phyloP scores from a whole-genome alignment of 1,140 invertebrate species.

The Conus ventricosus region DNA sequence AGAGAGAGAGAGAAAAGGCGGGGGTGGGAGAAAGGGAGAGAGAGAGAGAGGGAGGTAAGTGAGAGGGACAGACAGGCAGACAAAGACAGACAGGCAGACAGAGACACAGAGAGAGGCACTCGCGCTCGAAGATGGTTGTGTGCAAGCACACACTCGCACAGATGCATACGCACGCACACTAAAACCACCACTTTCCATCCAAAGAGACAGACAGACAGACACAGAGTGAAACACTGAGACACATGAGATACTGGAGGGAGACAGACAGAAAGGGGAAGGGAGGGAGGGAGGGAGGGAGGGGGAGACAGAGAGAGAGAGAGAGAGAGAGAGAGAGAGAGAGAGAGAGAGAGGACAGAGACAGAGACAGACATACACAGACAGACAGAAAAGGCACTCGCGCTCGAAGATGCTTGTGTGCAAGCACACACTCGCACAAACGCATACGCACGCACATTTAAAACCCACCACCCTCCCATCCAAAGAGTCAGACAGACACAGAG shows the following conservation, averaged over 20 bases:
- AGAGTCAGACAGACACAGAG: not conserved
- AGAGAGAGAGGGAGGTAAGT: not conserved
- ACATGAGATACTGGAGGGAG: no score
- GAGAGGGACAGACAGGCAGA: not conserved
- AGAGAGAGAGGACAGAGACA: not conserved
- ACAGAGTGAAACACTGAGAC: not conserved
- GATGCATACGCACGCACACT: not conserved
- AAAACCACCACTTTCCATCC: not conserved
- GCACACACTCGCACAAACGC: no score
- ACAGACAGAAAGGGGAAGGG: no score
- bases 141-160: not conserved
- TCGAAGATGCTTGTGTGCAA: no score
- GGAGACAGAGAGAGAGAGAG: not conserved
- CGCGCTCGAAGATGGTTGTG: no score
- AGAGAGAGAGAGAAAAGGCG: not conserved
- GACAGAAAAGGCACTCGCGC: not conserved
- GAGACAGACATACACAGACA: not conserved
- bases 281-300: no score
- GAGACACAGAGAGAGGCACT: not conserved
- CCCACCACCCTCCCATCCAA: no score
- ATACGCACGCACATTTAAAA: no score
- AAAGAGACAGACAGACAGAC: not conserved
- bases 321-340: not conserved
- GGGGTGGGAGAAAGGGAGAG: not conserved
- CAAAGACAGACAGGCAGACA: not conserved